phyloP scores from a whole-genome alignment of 1,140 invertebrate species.

The Aphis gossypii region DNA sequence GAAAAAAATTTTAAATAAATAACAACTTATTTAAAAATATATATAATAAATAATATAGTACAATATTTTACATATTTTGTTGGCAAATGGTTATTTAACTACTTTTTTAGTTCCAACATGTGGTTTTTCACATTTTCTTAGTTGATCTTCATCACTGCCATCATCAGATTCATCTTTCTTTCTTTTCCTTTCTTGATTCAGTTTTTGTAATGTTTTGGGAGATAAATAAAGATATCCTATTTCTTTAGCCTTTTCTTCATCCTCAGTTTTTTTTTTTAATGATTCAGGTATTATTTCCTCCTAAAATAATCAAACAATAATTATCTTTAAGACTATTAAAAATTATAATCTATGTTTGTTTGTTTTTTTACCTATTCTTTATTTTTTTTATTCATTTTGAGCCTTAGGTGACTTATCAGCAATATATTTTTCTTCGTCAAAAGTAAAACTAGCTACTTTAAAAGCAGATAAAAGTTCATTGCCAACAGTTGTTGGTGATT shows the following conservation, averaged over 20 bases:
- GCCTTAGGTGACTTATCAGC: conserved; percentile 69
- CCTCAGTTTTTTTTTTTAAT: conserved; percentile 87
- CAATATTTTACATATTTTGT: conserved; percentile 71
- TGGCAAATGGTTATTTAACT: conserved; percentile 83
- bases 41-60: background rate
- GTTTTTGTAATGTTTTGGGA: conserved; percentile 80
- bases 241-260: conserved; percentile 91
- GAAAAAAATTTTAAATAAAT: conserved; percentile 60
- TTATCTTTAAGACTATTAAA: conserved; percentile 38
- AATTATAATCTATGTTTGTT: background rate
- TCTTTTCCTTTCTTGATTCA: conserved; percentile 71
- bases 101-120: conserved; percentile 76
- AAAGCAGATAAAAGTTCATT: conserved; percentile 95
- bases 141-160: conserved; percentile 76
- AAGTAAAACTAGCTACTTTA: conserved; percentile 95
- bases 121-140: conserved; percentile 82
- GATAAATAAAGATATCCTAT: conserved; percentile 94
- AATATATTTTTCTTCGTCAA: conserved; percentile 91
- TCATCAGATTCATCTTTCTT: conserved; percentile 69
- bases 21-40: background rate
- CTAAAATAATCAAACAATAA: conserved; percentile 67
- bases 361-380: conserved; percentile 75
- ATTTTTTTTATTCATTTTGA: conserved; percentile 75
- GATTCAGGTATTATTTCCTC: conserved; percentile 97
- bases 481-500: conserved; percentile 82